These are phyloP conservation scores for Porites cylindrica DNA, from an alignment of 92 coral and sea anemone genomes.

Conservation along the genomic window DNA sequence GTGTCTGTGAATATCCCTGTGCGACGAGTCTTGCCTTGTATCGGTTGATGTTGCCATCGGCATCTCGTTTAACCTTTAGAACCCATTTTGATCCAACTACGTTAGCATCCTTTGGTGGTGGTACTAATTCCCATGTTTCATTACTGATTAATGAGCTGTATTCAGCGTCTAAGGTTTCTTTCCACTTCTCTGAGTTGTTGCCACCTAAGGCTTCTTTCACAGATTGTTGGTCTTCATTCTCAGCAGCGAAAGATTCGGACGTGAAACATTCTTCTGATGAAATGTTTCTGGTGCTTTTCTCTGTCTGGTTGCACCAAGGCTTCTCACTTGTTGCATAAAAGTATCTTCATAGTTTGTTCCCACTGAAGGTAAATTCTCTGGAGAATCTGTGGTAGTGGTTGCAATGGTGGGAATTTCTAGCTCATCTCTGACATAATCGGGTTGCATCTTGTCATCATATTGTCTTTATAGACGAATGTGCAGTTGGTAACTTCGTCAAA, in stretches of 20 bases:
- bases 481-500: constrained; percentile 12
- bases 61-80: constrained; percentile 67
- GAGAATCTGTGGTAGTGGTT: not conserved
- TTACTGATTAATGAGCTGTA: no score
- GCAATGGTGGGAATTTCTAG: not conserved
- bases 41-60: constrained; percentile 58
- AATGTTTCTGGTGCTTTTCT: constrained; percentile 63
- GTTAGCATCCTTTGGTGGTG: constrained; percentile 26
- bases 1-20: constrained; percentile 72
- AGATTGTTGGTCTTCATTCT: not conserved
- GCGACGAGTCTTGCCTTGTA: constrained; percentile 67
- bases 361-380: constrained; percentile 19
- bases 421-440: constrained; percentile 1
- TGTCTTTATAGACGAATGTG: constrained; percentile 28
- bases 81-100: constrained; percentile 62
- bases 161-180: not conserved
- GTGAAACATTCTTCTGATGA: constrained; percentile 64
- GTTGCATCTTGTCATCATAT: constrained; percentile 17
- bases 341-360: not conserved
- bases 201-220: no score
- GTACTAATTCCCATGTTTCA: no score
- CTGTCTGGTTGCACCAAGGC: constrained; percentile 62
- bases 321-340: constrained; percentile 61
- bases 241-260: not conserved
- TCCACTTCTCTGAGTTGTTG: no score